Percentiles rank a stretch among this genome's conserved stretches.
These are phyloP conservation scores for Netelia inedita DNA, from an alignment of 2,888 invertebrate genomes.

Conservation along the genomic window DNA sequence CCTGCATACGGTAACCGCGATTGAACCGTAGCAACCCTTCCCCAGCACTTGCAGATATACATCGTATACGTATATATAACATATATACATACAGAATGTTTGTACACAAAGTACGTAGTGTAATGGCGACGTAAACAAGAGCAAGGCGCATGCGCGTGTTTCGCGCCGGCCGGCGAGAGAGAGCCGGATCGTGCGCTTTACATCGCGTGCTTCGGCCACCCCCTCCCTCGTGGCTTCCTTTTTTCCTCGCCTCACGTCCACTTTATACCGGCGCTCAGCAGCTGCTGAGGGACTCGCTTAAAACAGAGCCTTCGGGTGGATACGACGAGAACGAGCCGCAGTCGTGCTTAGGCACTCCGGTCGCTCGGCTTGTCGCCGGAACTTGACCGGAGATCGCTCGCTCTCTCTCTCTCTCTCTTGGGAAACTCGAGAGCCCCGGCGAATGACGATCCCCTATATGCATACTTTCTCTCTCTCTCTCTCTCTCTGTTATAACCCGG, in stretches of 20 bases:
- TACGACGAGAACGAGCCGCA: slow-evolving; percentile 39
- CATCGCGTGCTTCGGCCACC: slow-evolving; percentile 16
- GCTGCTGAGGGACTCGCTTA: no score
- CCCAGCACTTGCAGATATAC: slow-evolving; percentile 47
- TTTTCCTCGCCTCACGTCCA: slow-evolving; percentile 46
- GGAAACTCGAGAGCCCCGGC: background rate
- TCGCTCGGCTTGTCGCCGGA: slow-evolving; percentile 56
- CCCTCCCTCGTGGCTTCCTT: slow-evolving; percentile 52
- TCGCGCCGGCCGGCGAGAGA: slow-evolving; percentile 60
- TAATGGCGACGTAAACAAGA: slow-evolving; percentile 83
- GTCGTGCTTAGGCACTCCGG: slow-evolving; percentile 45
- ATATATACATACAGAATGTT: slow-evolving; percentile 1
- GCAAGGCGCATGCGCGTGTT: slow-evolving; percentile 78
- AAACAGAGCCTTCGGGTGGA: background rate
- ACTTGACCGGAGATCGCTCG: slow-evolving; percentile 41
- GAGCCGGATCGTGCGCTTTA: slow-evolving; percentile 36
- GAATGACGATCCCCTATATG: background rate
- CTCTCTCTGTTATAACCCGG: background rate
- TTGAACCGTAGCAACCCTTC: slow-evolving; percentile 64
- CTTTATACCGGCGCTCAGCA: no score
- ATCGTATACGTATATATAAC: background rate
- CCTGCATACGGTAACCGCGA: slow-evolving; percentile 20
- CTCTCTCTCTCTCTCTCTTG: slow-evolving; percentile 3
- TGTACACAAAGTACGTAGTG: slow-evolving; percentile 54
- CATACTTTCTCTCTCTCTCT: slow-evolving; percentile 46